Percentiles rank a stretch among this genome's conserved stretches.
Evolutionary conservation across 2,113 vertebrate species (phyloP).

Genomic region (Eublepharis macularius): DNA sequence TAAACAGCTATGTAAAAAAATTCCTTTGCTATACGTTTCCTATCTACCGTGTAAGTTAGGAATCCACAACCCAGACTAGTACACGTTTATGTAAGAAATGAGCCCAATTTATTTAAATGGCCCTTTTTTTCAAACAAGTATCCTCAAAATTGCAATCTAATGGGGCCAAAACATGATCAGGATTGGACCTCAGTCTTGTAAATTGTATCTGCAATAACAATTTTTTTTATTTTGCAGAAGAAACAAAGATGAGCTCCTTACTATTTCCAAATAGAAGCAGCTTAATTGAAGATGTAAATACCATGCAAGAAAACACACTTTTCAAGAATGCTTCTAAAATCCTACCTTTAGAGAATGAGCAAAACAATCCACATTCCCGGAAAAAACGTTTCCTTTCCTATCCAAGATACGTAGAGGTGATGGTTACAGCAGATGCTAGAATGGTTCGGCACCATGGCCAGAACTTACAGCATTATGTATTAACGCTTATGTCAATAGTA

Average conservation of each 20-base stretch:
- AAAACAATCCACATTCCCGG: constrained; percentile 71
- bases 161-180: background rate
- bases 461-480: constrained; percentile 93
- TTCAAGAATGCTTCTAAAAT: constrained; percentile 61
- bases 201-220: background rate
- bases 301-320: constrained; percentile 66
- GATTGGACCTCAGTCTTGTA: background rate
- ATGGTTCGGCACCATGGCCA: constrained; percentile 90
- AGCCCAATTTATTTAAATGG: background rate
- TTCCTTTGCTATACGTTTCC: background rate
- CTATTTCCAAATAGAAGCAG: constrained; percentile 64
- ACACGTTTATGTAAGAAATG: background rate
- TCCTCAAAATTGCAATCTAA: background rate
- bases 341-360: constrained; percentile 41
- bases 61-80: background rate
- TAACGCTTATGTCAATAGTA: constrained; percentile 99
- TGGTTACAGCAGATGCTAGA: constrained; percentile 94
- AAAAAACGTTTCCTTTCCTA: constrained; percentile 95
- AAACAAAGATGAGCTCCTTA: constrained; percentile 62
- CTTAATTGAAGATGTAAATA: constrained; percentile 72
- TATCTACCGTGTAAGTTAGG: background rate
- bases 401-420: constrained; percentile 96
- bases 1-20: background rate
- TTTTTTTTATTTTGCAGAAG: constrained; percentile 68
- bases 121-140: background rate